These are phyloP conservation scores for Orthosia cruda DNA, from an alignment of 2,888 invertebrate species.

Conservation along the genomic window DNA sequence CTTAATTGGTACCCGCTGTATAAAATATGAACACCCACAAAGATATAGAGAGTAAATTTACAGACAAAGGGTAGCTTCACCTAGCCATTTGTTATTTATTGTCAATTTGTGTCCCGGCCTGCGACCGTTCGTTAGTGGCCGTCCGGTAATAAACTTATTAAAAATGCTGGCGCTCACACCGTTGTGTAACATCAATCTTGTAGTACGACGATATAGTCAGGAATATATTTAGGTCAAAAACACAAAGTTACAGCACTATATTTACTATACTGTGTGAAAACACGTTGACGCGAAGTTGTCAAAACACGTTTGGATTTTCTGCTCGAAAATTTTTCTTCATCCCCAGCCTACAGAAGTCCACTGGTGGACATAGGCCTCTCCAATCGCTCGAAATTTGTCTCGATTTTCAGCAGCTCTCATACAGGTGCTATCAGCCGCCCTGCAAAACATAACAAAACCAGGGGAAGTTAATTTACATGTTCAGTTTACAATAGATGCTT, in stretches of 20 bases:
- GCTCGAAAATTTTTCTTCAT: too few species aligned
- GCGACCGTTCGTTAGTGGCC: constrained; percentile 82
- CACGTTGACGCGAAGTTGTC: neutral
- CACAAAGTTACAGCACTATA: neutral
- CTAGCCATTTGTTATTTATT: constrained; percentile 85
- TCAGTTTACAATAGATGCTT: too few species aligned
- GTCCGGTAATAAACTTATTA: constrained; percentile 84
- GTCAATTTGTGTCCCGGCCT: constrained; percentile 82
- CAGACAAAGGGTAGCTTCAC: constrained; percentile 76
- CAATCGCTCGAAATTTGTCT: too few species aligned
- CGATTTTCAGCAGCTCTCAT: too few species aligned
- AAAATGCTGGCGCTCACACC: constrained; percentile 74
- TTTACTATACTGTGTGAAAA: too few species aligned
- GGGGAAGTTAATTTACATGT: too few species aligned
- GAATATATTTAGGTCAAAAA: neutral
- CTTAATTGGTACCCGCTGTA: constrained; percentile 49
- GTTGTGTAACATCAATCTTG: constrained; percentile 50
- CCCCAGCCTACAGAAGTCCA: too few species aligned
- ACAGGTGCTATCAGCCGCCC: too few species aligned
- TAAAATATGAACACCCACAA: constrained; percentile 57
- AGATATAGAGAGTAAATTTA: constrained; percentile 65
- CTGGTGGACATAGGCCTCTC: too few species aligned
- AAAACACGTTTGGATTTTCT: neutral
- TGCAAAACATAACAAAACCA: too few species aligned
- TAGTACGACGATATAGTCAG: neutral